Percentiles rank a stretch among this genome's conserved stretches.
Evolutionary conservation across 2,113 vertebrate genomes (phyloP).

Genomic region (Lethenteron camtschaticum): DNA sequence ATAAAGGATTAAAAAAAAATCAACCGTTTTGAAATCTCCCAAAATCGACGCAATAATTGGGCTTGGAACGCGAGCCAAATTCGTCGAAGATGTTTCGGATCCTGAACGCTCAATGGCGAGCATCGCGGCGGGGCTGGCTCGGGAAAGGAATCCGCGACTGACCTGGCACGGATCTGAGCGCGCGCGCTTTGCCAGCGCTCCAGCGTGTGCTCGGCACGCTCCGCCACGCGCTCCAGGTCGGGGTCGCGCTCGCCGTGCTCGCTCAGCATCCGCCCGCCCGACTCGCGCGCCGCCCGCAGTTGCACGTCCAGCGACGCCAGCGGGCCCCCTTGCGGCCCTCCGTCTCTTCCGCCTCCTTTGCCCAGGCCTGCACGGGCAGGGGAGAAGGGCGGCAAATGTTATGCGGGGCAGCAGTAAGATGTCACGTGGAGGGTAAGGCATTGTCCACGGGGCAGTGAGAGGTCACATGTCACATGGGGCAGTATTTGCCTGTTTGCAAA

Average conservation of each 20-base stretch:
- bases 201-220: constrained; percentile 42
- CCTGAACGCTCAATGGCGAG: too few relatives aligned
- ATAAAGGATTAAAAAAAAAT: too few relatives aligned
- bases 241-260: constrained; percentile 51
- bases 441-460: neutral
- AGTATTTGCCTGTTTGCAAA: neutral
- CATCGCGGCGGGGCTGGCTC: too few relatives aligned
- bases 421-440: neutral
- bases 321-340: constrained; percentile 42
- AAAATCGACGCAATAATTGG: too few relatives aligned
- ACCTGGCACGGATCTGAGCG: constrained; percentile 24
- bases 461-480: neutral
- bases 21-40: too few relatives aligned
- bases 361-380: neutral
- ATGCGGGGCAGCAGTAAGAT: neutral
- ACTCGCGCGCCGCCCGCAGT: constrained; percentile 31
- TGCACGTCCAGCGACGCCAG: constrained; percentile 38
- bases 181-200: constrained; percentile 52
- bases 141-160: too few relatives aligned
- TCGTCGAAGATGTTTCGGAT: too few relatives aligned
- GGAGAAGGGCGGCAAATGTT: neutral
- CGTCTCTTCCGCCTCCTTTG: neutral
- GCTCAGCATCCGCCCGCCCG: constrained; percentile 29
- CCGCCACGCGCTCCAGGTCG: constrained; percentile 62
- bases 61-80: too few relatives aligned